A percentile compares a stretch with the other conserved stretches of the same genome.
These are phyloP conservation scores for Ceramica pisi DNA, from an alignment of 2,888 invertebrate genomes.

Conservation along the genomic window DNA sequence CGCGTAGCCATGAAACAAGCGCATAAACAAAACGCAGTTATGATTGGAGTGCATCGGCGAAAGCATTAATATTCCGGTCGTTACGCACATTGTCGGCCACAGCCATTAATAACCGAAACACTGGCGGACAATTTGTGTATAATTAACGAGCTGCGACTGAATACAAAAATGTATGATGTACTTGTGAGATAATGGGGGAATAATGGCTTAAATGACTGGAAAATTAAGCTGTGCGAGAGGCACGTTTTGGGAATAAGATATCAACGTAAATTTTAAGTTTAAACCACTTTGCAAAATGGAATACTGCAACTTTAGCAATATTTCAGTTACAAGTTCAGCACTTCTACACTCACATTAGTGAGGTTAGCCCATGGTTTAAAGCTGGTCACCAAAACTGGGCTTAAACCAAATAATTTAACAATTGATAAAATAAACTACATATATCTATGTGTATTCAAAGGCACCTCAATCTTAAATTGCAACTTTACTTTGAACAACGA, in stretches of 20 bases:
- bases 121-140: conserved; percentile 53
- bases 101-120: conserved; percentile 59
- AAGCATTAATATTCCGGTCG: conserved; percentile 69
- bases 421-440: not conserved
- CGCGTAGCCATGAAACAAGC: conserved; percentile 11
- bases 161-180: conserved; percentile 47
- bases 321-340: not conserved
- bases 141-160: conserved; percentile 42
- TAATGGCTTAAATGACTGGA: conserved; percentile 21
- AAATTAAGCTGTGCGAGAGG: not conserved
- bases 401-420: too few species aligned
- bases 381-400: too few species aligned
- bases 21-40: conserved; percentile 52
- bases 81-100: conserved; percentile 66
- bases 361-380: too few species aligned
- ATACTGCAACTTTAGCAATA: not conserved
- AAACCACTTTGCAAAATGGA: not conserved
- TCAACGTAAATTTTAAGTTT: not conserved
- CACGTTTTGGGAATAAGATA: not conserved
- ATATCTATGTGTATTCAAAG: too few species aligned
- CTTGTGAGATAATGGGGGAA: conserved; percentile 25
- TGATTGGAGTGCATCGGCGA: conserved; percentile 61
- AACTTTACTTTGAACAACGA: not conserved
- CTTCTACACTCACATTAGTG: not conserved
- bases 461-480: too few species aligned